These are phyloP conservation scores for Agelas oroides DNA, from an alignment of 37 sponge, comb jelly and placozoan species.

Conservation along the genomic window DNA sequence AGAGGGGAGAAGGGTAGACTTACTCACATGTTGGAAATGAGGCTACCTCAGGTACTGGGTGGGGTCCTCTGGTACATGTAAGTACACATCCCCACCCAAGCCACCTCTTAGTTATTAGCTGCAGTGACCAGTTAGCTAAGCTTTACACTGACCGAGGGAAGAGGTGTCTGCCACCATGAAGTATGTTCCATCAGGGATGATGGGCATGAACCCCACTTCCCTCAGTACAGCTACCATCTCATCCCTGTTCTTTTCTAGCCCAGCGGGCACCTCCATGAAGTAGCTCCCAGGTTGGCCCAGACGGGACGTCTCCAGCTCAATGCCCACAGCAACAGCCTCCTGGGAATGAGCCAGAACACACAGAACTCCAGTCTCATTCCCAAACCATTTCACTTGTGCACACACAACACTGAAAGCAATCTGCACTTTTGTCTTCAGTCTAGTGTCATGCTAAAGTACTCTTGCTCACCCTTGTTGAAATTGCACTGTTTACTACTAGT, in stretches of 20 bases:
- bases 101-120: too few relatives aligned
- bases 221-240: conserved; percentile 75
- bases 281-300: conserved; percentile 77
- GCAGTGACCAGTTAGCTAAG: too few relatives aligned
- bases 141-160: conserved; percentile 54
- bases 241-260: conserved; percentile 79
- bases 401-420: neutral
- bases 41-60: too few relatives aligned
- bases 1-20: too few relatives aligned
- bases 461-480: too few relatives aligned
- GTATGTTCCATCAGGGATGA: conserved; percentile 93
- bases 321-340: conserved; percentile 86
- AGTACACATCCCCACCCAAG: too few relatives aligned
- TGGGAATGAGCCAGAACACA: conserved; percentile 8
- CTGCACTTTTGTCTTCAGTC: neutral
- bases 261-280: conserved; percentile 65
- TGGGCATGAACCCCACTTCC: conserved; percentile 85
- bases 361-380: neutral
- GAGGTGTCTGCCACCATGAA: conserved; percentile 92
- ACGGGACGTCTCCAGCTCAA: conserved; percentile 72
- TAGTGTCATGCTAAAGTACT: conserved; percentile 56
- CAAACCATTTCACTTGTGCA: neutral
- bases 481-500: too few relatives aligned
- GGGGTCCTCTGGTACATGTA: too few relatives aligned
- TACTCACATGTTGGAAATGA: too few relatives aligned